Conservation (phyloP, 92 coral and sea anemone species). For the Epizoanthus fatuus region DNA sequence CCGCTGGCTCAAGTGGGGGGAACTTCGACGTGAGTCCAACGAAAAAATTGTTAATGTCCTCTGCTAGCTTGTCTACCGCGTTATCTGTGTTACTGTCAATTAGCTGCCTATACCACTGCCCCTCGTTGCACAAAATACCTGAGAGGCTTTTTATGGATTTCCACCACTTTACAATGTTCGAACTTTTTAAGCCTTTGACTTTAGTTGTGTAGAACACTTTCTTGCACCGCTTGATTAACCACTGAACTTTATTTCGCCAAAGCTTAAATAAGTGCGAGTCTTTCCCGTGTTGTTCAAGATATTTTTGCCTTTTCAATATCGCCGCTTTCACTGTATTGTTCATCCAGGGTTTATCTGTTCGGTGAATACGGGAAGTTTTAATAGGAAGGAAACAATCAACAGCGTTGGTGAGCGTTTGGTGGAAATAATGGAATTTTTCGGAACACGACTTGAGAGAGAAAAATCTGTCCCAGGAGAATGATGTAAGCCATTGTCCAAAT, state of each 20-base stretch:
- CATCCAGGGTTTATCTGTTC: no score
- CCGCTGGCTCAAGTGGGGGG: slow-evolving; percentile 7
- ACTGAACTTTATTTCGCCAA: slow-evolving; percentile 55
- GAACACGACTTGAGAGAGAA: no score
- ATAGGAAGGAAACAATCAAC: no score
- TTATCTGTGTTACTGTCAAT: no score
- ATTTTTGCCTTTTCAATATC: no score
- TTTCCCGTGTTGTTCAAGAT: not conserved
- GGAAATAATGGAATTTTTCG: no score
- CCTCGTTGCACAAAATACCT: slow-evolving; percentile 19
- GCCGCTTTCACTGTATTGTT: no score
- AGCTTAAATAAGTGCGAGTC: slow-evolving; percentile 41
- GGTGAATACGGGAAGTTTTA: no score
- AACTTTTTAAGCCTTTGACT: slow-evolving; percentile 45
- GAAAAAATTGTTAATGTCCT: slow-evolving; percentile 20
- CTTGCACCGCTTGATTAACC: slow-evolving; percentile 43
- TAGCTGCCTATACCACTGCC: no score
- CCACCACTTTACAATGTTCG: slow-evolving; percentile 61
- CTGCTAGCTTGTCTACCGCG: no score
- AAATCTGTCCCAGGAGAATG: not conserved
- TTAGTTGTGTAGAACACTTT: slow-evolving; percentile 43
- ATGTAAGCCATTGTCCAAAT: slow-evolving; percentile 35
- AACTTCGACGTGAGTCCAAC: slow-evolving; percentile 30
- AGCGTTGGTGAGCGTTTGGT: no score
- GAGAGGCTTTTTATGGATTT: slow-evolving; percentile 55